A percentile compares a stretch with the other conserved stretches of the same genome.
Conservation (phyloP, 2,888 invertebrate genomes). For the Acanthosepion esculentum region DNA sequence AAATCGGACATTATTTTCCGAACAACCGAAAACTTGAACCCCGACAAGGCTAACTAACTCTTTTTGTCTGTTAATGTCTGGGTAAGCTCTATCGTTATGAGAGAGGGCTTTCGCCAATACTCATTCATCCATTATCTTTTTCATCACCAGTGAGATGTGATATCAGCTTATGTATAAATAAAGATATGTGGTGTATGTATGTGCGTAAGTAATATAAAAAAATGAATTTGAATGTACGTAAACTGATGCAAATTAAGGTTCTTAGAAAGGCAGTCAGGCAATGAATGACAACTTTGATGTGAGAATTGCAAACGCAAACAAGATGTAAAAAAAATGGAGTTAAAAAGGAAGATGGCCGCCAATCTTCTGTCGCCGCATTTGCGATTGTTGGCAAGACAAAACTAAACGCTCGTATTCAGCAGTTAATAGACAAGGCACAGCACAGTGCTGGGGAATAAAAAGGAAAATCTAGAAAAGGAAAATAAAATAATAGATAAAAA, state of each 20-base stretch:
- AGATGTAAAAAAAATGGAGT: neutral
- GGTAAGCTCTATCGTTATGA: neutral
- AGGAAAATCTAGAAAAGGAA: neutral
- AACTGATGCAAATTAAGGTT: slow-evolving; percentile 17
- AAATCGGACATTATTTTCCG: too few species aligned
- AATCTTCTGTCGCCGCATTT: neutral
- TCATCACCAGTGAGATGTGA: neutral
- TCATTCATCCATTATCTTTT: neutral
- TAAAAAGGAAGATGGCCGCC: neutral
- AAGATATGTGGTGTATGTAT: too few species aligned
- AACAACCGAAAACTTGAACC: neutral
- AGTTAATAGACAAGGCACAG: neutral
- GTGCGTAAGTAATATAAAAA: too few species aligned
- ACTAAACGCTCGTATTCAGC: neutral
- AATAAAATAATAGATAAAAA: neutral
- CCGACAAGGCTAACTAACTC: neutral
- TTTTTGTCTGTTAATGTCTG: too few species aligned
- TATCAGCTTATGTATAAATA: too few species aligned
- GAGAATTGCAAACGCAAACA: neutral
- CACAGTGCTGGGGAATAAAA: neutral
- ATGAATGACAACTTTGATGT: neutral
- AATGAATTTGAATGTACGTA: neutral
- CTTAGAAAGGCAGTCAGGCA: neutral
- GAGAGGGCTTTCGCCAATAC: neutral
- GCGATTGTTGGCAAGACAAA: slow-evolving; percentile 1